Conservation (phyloP, 1,140 invertebrate genomes). For the Dreissena rostriformis region DNA sequence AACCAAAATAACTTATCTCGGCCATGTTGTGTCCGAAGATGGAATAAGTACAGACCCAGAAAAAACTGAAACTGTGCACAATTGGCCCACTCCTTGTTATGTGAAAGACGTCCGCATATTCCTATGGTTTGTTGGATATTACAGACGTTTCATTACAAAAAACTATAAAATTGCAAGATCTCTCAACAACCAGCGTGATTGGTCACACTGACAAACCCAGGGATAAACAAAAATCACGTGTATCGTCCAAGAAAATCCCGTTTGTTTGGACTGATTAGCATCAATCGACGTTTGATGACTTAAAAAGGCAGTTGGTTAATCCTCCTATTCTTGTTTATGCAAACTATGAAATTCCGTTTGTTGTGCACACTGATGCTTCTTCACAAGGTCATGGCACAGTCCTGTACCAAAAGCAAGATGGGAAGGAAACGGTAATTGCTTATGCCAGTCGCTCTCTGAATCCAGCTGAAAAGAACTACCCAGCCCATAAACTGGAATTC, state of each 20-base stretch:
- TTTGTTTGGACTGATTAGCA: conserved; percentile 15
- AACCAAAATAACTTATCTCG: conserved; percentile 14
- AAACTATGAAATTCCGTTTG: conserved; percentile 44
- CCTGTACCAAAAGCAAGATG: conserved; percentile 38
- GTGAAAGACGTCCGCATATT: conserved; percentile 55
- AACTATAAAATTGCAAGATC: conserved; percentile 52
- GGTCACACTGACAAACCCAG: conserved; percentile 7
- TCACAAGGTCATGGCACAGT: conserved; percentile 47
- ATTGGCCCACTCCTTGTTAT: background rate
- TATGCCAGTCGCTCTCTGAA: conserved; percentile 53
- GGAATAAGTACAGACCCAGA: conserved; percentile 20
- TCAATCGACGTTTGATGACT: conserved; percentile 42
- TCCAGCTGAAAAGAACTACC: conserved; percentile 58
- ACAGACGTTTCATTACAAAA: conserved; percentile 63
- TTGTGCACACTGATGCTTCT: conserved; percentile 28
- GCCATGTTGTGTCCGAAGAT: conserved; percentile 16
- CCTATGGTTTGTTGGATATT: conserved; percentile 65
- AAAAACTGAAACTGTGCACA: conserved; percentile 17
- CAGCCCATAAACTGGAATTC: conserved; percentile 47
- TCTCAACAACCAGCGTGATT: conserved; percentile 29
- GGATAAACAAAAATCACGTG: conserved; percentile 1
- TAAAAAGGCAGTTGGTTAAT: conserved; percentile 16
- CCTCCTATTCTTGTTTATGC: conserved; percentile 53
- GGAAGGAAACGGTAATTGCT: conserved; percentile 33
- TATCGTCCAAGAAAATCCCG: background rate